A percentile compares a stretch with the other conserved stretches of the same genome.
These are phyloP conservation scores for Rhingia campestris DNA, from an alignment of 2,888 invertebrate species.

Conservation along the genomic window DNA sequence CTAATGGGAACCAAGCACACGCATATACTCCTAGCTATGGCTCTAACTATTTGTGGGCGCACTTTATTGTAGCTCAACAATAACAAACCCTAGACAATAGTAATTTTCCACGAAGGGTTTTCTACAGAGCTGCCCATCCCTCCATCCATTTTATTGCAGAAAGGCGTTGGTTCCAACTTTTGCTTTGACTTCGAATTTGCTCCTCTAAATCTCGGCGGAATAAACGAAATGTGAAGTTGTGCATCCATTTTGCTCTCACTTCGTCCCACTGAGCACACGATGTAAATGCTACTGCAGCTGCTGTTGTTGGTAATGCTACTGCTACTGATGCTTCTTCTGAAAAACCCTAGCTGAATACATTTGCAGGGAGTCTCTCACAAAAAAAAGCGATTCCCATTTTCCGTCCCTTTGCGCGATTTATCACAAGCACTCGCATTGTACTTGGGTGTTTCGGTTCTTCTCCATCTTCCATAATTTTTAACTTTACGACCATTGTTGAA, in stretches of 20 bases:
- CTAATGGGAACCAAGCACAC: conserved; percentile 36
- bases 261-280: neutral
- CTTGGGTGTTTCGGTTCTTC: conserved; percentile 31
- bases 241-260: conserved; percentile 55
- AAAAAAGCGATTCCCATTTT: conserved; percentile 26
- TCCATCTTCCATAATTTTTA: conserved; percentile 66
- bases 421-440: conserved; percentile 62
- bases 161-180: conserved; percentile 66
- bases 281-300: conserved; percentile 16
- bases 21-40: neutral
- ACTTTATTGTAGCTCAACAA: conserved; percentile 56
- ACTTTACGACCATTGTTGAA: conserved; percentile 70
- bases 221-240: conserved; percentile 69
- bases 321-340: conserved; percentile 11
- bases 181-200: conserved; percentile 68
- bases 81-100: conserved; percentile 65
- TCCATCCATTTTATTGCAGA: conserved; percentile 57
- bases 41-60: conserved; percentile 29
- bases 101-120: conserved; percentile 64
- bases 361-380: conserved; percentile 10
- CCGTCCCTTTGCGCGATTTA: conserved; percentile 60
- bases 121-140: conserved; percentile 17
- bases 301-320: conserved; percentile 23
- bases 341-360: conserved; percentile 58
- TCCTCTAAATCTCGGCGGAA: conserved; percentile 63